A percentile compares a stretch with the other conserved stretches of the same genome.
phyloP scores from a whole-genome alignment of 2,113 vertebrate genomes.

The Silurus asotus region DNA sequence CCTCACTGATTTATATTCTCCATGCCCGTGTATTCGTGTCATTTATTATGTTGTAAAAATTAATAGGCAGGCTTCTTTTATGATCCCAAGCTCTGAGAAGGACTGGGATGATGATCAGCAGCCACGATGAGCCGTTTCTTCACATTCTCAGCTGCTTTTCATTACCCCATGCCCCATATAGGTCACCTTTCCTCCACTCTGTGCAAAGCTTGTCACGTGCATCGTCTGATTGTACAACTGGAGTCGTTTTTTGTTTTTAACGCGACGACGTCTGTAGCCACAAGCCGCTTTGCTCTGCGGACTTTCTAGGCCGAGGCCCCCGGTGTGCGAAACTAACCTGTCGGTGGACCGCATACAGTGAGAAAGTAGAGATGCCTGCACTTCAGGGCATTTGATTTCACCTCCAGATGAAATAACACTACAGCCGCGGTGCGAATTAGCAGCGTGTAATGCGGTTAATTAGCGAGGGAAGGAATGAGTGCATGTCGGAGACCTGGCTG shows the following conservation, averaged over 20 bases:
- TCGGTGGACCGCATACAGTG: conserved; percentile 41
- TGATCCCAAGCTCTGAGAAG: background rate
- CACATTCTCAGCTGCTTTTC: conserved; percentile 57
- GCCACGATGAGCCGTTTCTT: conserved; percentile 47
- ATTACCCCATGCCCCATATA: conserved; percentile 29
- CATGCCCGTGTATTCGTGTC: conserved; percentile 20
- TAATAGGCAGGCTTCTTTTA: conserved; percentile 48
- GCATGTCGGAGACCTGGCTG: conserved; percentile 21
- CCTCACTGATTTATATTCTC: conserved; percentile 55
- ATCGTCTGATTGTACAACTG: conserved; percentile 22
- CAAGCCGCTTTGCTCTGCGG: conserved; percentile 36
- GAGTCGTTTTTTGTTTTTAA: conserved; percentile 31
- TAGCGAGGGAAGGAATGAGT: conserved; percentile 36
- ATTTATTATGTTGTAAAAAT: conserved; percentile 59
- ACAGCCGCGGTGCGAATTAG: conserved; percentile 36
- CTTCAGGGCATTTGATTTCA: conserved; percentile 48
- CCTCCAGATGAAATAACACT: conserved; percentile 36
- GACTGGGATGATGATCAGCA: conserved; percentile 46
- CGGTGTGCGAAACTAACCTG: conserved; percentile 33
- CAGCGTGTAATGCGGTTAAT: conserved; percentile 45
- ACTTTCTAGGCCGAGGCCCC: conserved; percentile 50
- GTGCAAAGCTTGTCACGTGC: conserved; percentile 10
- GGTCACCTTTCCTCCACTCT: conserved; percentile 37
- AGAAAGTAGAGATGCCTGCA: conserved; percentile 17
- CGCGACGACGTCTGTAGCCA: conserved; percentile 46